Evolutionary conservation across 2,797 vertebrate genomes (phyloP), one percentile per base, ranked within the genome.

Genomic region (Muscicapa striata): DNA sequence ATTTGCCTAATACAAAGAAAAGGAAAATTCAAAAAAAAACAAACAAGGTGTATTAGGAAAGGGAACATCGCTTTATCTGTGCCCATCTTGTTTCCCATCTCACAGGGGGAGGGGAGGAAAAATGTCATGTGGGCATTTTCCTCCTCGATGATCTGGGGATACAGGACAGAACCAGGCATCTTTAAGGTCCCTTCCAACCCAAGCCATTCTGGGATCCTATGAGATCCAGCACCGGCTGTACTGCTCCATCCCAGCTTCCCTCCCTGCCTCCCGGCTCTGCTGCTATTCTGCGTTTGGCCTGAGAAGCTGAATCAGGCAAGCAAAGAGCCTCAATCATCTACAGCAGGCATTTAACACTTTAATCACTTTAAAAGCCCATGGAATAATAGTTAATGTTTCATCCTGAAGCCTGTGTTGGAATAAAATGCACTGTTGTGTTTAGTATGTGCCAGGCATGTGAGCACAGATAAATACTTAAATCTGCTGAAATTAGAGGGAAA

Each of bases 311-410:
- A 94, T 81, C 80, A 67, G 86, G 64, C 23, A 55, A 95, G 75
- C 59, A 69, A 86, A 34, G 72, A 63, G 78, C 68, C 86, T 90
- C 58, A 11, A 40, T 48, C 27, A 3, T 87, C 95, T 93, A 51
- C 93, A 87, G 89, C 81, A 91, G 84, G 91, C 89, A 49, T 95
- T 97, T 97, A 97, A 97, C 96, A 96, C 89, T 95, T 97, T 96
- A 95, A 81, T 93, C 81, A 62, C 95, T 98, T 95, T 81, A 87
- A 96, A 96, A 91, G 90, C 96, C 82, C 89, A 95, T 94, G 89
- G 94, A 97, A 96, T 97, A 94, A 94, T 91, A 96, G 96, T 96
- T 95, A 94, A 95, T 32, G 12, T 95, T 94, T 87, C 75, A 96
- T 81, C 94, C 91, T 30, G 86, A 87, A 93, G 68, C 90, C 20